Evolutionary conservation across 2,888 invertebrate species (phyloP), one percentile per base, ranked within the genome.

Genomic region (Lasioglossum oenotherae): DNA sequence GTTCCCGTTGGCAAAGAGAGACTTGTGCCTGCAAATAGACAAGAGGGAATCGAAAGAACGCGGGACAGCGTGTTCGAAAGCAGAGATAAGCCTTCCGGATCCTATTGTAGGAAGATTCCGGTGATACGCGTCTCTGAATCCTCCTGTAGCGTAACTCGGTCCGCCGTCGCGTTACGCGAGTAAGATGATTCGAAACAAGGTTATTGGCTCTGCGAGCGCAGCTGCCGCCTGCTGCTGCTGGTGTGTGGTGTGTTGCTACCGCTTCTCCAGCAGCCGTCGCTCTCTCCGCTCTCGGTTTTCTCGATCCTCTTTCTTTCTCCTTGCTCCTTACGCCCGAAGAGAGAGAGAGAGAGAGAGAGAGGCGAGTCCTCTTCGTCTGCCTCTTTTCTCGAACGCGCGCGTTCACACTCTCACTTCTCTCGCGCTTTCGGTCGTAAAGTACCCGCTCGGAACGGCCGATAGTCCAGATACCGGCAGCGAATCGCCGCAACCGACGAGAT

Each of bases 121-220:
- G 10, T 31, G 71, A 35, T 73, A 64, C 67, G 16, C 60, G 19
- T 64, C 23, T 60, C 35, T 74, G 87, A 71, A 84, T 38, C 73
- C 74, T 81, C 75, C 80, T 89, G 91, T 88, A 92, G 87, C 87
- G 87, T 82, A 83, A 87, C 86, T 85, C 80, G 84, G 88, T 86
- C 86, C 44, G 81, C 87, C 85, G 82, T 85, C 79, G 88, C 91
- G 92, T 92, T 91, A 92, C 90, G 90, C 87, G 91, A 91, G 93
- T 91, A 93, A 92, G 92, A 93, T 92, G 91, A 93, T 92, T 93
- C 90, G 92, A 92, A 93, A 93, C 92, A 92, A 92, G 91, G 92
- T 93, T 93, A 93, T 92, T 92, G 93, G 92, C 90, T 90, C 91
- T 88, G 88, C 79, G 86, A 89, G 91, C 87, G 92, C 91, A 90